These are phyloP conservation scores for Siniperca undulata DNA, from an alignment of 2,797 vertebrate species.

Conservation along the genomic window DNA sequence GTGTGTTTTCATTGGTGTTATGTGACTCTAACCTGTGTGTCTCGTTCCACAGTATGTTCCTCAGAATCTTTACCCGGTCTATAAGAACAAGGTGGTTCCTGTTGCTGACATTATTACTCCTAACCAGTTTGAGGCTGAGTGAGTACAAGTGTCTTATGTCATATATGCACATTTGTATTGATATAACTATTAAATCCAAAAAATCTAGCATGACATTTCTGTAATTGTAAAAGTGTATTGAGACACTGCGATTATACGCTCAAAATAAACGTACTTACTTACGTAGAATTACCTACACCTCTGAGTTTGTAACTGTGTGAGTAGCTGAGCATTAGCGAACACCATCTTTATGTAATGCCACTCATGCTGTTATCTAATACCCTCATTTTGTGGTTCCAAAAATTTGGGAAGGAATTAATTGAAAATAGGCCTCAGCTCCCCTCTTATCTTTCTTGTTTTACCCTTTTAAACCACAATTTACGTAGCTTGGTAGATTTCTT, in stretches of 20 bases:
- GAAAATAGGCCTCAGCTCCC: background rate
- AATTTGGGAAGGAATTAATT: background rate
- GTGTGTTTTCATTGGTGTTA: background rate
- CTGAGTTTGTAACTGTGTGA: constrained; percentile 7
- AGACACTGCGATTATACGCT: background rate
- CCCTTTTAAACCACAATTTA: background rate
- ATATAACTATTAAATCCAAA: background rate
- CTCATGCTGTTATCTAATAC: constrained; percentile 57
- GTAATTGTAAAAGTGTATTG: background rate
- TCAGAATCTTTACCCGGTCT: constrained; percentile 94
- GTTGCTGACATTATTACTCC: constrained; percentile 98
- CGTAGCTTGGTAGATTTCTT: background rate
- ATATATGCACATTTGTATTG: background rate
- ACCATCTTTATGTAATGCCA: constrained; percentile 57
- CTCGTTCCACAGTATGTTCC: constrained; percentile 91
- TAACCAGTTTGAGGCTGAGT: constrained; percentile 99
- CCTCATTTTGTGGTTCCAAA: constrained; percentile 1
- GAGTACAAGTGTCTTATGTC: constrained; percentile 77
- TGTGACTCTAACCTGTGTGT: constrained; percentile 12
- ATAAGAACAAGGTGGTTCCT: constrained; percentile 95
- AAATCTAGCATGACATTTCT: background rate
- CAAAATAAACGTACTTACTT: background rate
- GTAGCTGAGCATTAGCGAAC: background rate
- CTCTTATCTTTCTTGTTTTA: background rate
- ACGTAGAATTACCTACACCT: background rate